Percentiles rank a stretch among this genome's conserved stretches.
Conservation (phyloP, 2,113 vertebrate species). For the Coryphaenoides rupestris region DNA sequence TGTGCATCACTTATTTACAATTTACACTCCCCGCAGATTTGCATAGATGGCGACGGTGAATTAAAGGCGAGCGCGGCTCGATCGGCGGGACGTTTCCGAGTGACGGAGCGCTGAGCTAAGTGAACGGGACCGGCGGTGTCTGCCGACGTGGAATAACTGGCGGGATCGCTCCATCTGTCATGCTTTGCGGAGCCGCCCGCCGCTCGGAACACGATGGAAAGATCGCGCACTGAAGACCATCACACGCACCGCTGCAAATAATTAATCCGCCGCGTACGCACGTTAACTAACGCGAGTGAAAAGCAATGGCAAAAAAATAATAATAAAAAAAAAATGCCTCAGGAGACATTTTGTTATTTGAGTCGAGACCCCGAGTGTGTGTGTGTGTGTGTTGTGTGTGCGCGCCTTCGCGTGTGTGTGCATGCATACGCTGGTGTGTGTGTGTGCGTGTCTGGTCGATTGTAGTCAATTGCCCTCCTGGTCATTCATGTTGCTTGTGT, state of each 20-base stretch:
- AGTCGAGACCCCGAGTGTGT: neutral
- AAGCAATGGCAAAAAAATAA: neutral
- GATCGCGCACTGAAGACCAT: conserved; percentile 59
- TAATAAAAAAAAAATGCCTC: too few species aligned
- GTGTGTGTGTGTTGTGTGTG: too few species aligned
- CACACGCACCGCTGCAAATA: conserved; percentile 53
- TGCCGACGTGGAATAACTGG: conserved; percentile 50
- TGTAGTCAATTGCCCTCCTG: neutral
- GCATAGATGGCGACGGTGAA: conserved; percentile 17
- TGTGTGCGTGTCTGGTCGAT: neutral
- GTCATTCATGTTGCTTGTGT: neutral
- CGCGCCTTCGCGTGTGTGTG: too few species aligned
- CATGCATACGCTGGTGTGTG: too few species aligned
- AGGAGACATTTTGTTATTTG: neutral
- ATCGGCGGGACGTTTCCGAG: neutral
- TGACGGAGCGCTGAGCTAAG: conserved; percentile 33
- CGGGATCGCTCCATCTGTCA: conserved; percentile 55
- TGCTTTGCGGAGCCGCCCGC: conserved; percentile 45
- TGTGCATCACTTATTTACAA: conserved; percentile 32
- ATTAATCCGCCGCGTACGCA: conserved; percentile 50
- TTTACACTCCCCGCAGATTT: conserved; percentile 32
- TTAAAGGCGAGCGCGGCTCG: too few species aligned
- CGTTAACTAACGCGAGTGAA: conserved; percentile 25
- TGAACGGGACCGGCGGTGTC: conserved; percentile 40
- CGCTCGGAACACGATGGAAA: conserved; percentile 57